These are phyloP conservation scores for Prionailurus bengalensis DNA, from an alignment of 2,113 vertebrate genomes.

Conservation along the genomic window DNA sequence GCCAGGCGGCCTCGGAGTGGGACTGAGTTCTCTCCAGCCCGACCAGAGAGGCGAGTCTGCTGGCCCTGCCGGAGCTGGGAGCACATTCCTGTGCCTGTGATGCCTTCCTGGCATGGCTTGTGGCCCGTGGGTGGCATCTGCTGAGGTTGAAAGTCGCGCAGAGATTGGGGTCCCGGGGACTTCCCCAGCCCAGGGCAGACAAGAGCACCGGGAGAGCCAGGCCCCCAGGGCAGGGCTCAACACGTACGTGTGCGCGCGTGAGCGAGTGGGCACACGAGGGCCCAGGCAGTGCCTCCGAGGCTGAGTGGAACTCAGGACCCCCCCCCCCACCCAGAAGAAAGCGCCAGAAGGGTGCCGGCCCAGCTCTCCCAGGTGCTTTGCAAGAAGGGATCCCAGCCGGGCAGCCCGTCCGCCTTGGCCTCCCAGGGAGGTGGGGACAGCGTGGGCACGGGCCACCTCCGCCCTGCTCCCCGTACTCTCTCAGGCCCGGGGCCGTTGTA, in stretches of 20 bases:
- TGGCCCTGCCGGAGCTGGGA: background rate
- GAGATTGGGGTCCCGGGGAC: background rate
- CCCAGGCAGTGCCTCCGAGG: background rate
- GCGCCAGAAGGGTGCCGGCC: fast-evolving
- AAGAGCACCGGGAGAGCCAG: background rate
- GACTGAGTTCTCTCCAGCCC: no score
- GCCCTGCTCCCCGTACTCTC: background rate
- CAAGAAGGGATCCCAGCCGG: no score
- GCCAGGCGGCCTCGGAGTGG: background rate
- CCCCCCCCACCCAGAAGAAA: background rate
- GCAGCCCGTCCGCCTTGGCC: fast-evolving
- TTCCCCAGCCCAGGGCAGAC: background rate
- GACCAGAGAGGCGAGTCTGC: no score
- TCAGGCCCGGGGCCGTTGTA: background rate
- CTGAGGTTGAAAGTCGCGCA: fast-evolving
- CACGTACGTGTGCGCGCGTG: fast-evolving
- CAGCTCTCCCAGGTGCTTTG: fast-evolving
- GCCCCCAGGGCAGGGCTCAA: background rate
- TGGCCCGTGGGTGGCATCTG: no score
- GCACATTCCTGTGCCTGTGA: background rate
- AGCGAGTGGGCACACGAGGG: background rate
- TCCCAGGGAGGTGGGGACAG: background rate
- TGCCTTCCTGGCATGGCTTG: background rate
- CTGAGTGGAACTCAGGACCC: background rate
- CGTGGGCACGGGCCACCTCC: fast-evolving